These are phyloP conservation scores for Mormyrus lacerda DNA, from an alignment of 2,113 vertebrate species.

Conservation along the genomic window DNA sequence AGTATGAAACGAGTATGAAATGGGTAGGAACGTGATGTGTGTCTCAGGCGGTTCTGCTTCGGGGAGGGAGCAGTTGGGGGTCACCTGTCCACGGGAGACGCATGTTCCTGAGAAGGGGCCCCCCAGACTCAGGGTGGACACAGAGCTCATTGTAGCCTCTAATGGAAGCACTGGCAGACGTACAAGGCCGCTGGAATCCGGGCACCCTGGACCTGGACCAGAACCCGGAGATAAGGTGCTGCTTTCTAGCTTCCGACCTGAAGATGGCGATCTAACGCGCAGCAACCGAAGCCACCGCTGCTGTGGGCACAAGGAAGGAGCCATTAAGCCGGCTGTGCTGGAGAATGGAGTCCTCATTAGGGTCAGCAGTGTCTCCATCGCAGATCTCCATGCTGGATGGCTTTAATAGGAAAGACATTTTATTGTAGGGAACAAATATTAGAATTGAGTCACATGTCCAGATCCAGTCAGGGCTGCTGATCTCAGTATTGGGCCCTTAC, in stretches of 20 bases:
- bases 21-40: background rate
- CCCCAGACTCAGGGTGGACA: background rate
- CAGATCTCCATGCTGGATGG: background rate
- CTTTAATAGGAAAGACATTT: background rate
- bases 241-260: background rate
- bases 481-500: background rate
- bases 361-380: background rate
- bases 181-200: conserved; percentile 7
- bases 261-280: background rate
- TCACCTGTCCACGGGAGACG: background rate
- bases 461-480: background rate
- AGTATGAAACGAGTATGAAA: background rate
- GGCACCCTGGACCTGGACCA: background rate
- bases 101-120: background rate
- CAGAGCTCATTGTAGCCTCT: conserved; percentile 5
- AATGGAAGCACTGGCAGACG: conserved; percentile 38
- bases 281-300: background rate
- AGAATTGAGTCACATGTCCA: background rate
- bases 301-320: background rate
- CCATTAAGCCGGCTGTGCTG: background rate
- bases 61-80: background rate
- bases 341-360: background rate
- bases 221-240: background rate
- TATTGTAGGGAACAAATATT: background rate
- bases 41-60: no score